These are phyloP conservation scores for Rhopalosiphum maidis DNA, from an alignment of 1,140 invertebrate species.

Conservation along the genomic window DNA sequence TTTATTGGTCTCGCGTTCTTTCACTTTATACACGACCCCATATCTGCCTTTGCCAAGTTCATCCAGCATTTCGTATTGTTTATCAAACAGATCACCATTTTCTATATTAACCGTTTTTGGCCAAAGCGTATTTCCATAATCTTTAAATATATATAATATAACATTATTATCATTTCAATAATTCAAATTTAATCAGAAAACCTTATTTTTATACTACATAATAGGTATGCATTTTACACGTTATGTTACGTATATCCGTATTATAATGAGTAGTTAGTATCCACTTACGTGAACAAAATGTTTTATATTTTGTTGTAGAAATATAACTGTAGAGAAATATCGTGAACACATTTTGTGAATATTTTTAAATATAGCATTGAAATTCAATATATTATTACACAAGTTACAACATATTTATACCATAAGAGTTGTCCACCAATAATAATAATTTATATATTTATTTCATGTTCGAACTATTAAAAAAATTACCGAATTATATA, in stretches of 20 bases:
- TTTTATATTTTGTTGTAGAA: too few relatives aligned
- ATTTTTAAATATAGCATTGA: background rate
- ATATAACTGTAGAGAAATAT: too few relatives aligned
- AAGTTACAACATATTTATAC: background rate
- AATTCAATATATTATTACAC: background rate
- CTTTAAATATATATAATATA: background rate
- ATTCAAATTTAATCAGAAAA: background rate
- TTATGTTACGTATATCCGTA: background rate
- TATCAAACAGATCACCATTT: constrained; percentile 68
- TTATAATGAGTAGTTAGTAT: too few relatives aligned
- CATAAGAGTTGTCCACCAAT: background rate
- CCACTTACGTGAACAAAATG: too few relatives aligned
- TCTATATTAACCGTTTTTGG: constrained; percentile 64
- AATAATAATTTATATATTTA: too few relatives aligned
- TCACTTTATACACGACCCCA: constrained; percentile 77
- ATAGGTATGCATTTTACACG: background rate
- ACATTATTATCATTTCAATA: background rate
- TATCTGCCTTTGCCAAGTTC: constrained; percentile 84
- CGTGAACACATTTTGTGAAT: too few relatives aligned
- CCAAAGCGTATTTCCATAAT: constrained; percentile 60
- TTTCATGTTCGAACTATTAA: too few relatives aligned
- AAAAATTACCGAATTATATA: too few relatives aligned
- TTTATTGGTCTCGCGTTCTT: constrained; percentile 73
- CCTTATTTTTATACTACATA: background rate
- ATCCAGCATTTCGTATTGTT: constrained; percentile 72